Base-by-base conservation (phyloP, 2,113 vertebrate species). In the Triplophysa dalaica region DNA sequence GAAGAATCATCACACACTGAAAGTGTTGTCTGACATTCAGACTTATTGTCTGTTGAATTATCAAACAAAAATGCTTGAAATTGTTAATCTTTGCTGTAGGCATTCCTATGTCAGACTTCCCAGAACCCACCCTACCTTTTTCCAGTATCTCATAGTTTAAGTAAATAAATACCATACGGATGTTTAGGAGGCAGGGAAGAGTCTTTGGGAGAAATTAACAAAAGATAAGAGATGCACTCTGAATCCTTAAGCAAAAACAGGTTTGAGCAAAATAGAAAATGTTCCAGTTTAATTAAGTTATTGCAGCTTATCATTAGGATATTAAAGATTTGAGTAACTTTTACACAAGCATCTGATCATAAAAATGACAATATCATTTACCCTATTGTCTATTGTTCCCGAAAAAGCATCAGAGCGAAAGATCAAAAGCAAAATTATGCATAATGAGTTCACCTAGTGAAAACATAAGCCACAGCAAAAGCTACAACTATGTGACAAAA, bases 81-180 rank as follows among this genome's bases (percentile, higher is more conserved):
- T 56, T 67, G 73, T 62, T 78, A 29, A 67, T n/a, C 17, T 73
- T 75, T 41, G 75, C 83, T 84, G 56, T 33, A 76, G 70, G 76
- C 79, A 79, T 58, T 41, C 43, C 60, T 68, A 43, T 77, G 62
- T 78, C 48, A 78, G 75, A 81, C 70, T 81, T 84, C 75, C 83
- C 58, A 75, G 73, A 75, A 75, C 21, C 64, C 70, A 70, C 70
- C 29, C 70, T 43, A 70, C 64, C 70, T 70, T 78, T 78, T 84
- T 81, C 75, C 75, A 81, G 64, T 78, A 84, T 81, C 64, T 62
- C 48, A 56, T n/a, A 65, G 45, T 72, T 65, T 66, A 75, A n/a
- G 80, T 70, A 84, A 84, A 84, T 65, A 69, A 81, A 81, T 67
- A 84, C 80, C 83, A 79, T 61, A 70, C 64, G 65, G 79, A 64